Conservation (phyloP, 2,888 invertebrate species). For the Spicauda simplicius region DNA sequence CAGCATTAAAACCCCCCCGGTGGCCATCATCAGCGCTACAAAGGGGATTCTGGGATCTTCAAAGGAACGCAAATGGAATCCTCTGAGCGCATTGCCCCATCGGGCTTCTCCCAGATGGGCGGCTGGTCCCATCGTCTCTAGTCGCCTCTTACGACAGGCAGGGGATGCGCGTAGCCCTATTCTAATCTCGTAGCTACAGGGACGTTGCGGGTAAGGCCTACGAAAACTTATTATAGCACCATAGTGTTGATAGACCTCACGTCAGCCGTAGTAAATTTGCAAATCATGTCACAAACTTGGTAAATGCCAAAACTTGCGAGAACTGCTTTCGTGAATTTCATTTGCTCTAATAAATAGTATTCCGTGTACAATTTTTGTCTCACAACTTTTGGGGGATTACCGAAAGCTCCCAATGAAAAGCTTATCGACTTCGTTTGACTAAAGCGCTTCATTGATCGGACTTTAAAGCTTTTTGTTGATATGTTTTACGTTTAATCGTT, state of each 20-base stretch:
- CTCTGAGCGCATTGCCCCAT: no score
- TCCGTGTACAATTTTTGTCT: constrained; percentile 16
- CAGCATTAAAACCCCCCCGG: no score
- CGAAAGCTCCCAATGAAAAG: constrained; percentile 16
- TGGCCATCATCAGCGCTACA: no score
- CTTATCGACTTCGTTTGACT: constrained; percentile 17
- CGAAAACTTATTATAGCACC: neutral
- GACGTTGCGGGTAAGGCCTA: no score
- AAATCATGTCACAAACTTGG: constrained; percentile 31
- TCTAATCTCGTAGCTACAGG: no score
- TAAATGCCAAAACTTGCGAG: constrained; percentile 27
- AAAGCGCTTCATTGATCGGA: neutral
- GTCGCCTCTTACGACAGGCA: no score
- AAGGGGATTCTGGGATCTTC: no score
- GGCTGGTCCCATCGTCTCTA: no score
- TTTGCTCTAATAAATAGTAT: constrained; percentile 29
- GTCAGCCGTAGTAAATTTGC: constrained; percentile 27
- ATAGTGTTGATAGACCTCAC: neutral
- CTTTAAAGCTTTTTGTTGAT: constrained; percentile 1
- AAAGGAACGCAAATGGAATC: no score
- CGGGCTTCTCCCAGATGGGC: no score
- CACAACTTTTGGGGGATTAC: constrained; percentile 22
- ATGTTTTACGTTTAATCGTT: neutral
- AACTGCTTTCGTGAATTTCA: constrained; percentile 20
- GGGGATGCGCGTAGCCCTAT: no score